phyloP scores from a whole-genome alignment of 2,888 invertebrate genomes.

The Ornithoptera priamus region DNA sequence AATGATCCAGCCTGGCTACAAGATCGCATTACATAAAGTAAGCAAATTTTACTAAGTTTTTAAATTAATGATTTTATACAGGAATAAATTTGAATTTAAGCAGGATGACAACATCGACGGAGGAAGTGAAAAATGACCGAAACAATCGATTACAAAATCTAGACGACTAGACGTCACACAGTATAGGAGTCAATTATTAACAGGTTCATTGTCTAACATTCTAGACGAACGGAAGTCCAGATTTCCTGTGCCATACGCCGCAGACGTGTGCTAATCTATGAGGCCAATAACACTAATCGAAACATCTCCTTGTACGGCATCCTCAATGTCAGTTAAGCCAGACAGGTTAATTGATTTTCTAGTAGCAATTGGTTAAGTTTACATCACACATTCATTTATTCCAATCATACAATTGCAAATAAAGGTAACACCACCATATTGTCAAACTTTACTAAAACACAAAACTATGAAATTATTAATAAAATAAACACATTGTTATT shows the following conservation, averaged over 20 bases:
- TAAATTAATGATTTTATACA: not conserved
- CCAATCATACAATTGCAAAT: not conserved
- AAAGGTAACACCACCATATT: not conserved
- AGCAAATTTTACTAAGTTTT: too few relatives aligned
- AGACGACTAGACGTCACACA: slow-evolving; percentile 54
- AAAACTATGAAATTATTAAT: too few relatives aligned
- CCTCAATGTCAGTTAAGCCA: slow-evolving; percentile 55
- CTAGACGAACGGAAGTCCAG: slow-evolving; percentile 74
- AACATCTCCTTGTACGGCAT: slow-evolving; percentile 62
- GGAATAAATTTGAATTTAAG: not conserved
- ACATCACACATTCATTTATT: slow-evolving; percentile 4
- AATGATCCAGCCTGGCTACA: too few relatives aligned
- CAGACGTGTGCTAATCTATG: slow-evolving; percentile 35
- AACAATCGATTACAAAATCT: slow-evolving; percentile 64
- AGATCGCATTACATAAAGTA: too few relatives aligned
- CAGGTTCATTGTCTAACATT: slow-evolving; percentile 69
- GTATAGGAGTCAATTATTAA: slow-evolving; percentile 59
- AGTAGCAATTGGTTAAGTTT: slow-evolving; percentile 36
- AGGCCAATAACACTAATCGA: slow-evolving; percentile 60
- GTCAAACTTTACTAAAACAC: not conserved
- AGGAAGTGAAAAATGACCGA: slow-evolving; percentile 36
- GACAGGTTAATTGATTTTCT: slow-evolving; percentile 46
- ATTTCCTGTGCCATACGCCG: slow-evolving; percentile 64
- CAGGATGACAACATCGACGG: slow-evolving; percentile 35
- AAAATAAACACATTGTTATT: too few relatives aligned